These are phyloP conservation scores for Pipra filicauda DNA, from an alignment of 2,113 vertebrate species.

Conservation along the genomic window DNA sequence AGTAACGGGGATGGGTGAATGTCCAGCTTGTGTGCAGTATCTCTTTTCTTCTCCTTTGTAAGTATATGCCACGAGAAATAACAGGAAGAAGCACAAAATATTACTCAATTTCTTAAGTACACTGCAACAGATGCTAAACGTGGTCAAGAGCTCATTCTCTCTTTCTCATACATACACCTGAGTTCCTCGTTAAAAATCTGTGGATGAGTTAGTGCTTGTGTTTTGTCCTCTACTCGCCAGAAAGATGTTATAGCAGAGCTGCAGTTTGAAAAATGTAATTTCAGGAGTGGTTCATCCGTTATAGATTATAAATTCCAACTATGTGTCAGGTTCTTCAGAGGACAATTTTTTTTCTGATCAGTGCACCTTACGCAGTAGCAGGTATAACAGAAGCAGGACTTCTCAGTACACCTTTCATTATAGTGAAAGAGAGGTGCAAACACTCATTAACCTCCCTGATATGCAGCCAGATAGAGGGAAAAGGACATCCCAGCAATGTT, in stretches of 20 bases:
- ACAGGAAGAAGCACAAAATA: neutral
- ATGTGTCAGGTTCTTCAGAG: neutral
- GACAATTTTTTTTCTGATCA: neutral
- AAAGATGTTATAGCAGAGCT: neutral
- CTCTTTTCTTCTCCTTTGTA: neutral
- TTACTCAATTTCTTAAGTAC: neutral
- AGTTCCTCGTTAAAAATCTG: neutral
- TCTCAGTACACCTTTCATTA: neutral
- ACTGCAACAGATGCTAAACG: neutral
- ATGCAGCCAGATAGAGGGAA: neutral
- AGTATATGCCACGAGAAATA: neutral
- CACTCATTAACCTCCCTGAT: neutral
- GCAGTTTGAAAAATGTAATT: neutral
- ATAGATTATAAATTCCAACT: neutral
- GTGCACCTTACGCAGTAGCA: neutral
- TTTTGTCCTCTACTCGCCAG: neutral
- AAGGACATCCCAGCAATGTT: neutral
- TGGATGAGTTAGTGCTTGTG: accelerated
- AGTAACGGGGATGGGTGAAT: accelerated
- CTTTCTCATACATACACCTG: accelerated
- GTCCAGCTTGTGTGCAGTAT: accelerated
- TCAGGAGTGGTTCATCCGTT: neutral
- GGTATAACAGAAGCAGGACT: neutral
- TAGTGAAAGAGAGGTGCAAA: neutral
- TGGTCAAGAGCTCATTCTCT: neutral